A percentile compares a stretch with the other conserved stretches of the same genome.
phyloP scores from a whole-genome alignment of 1,140 invertebrate species.

The Triops cancriformis region DNA sequence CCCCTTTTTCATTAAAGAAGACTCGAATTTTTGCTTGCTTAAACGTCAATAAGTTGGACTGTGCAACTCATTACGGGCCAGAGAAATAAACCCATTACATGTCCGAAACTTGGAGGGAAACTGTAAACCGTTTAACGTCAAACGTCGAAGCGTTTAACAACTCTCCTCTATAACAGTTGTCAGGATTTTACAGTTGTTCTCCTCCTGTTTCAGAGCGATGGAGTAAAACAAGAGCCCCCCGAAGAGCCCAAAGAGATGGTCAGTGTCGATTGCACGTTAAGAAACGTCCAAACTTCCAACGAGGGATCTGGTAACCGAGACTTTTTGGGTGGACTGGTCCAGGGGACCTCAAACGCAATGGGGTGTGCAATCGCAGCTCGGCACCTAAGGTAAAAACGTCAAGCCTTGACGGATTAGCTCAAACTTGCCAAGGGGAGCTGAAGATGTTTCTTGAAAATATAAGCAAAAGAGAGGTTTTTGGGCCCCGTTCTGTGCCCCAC shows the following conservation, averaged over 20 bases:
- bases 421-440: neutral
- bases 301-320: too few relatives aligned
- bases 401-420: neutral
- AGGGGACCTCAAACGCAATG: neutral
- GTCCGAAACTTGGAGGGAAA: too few relatives aligned
- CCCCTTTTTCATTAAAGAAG: too few relatives aligned
- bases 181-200: neutral
- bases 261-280: neutral
- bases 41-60: too few relatives aligned
- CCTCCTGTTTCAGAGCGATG: neutral
- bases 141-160: too few relatives aligned
- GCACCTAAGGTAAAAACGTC: conserved; percentile 9
- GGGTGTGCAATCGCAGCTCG: neutral
- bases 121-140: too few relatives aligned
- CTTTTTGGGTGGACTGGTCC: neutral
- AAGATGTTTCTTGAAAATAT: neutral
- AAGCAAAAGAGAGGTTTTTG: neutral
- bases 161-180: too few relatives aligned
- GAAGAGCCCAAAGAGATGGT: neutral
- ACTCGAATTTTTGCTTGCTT: too few relatives aligned
- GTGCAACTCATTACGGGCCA: too few relatives aligned
- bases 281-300: neutral
- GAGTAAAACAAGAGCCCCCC: neutral
- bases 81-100: too few relatives aligned
- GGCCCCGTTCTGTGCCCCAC: too few relatives aligned